Evolutionary conservation across 2,113 vertebrate genomes (phyloP).

Genomic region (Erythrocercus mccallii): DNA sequence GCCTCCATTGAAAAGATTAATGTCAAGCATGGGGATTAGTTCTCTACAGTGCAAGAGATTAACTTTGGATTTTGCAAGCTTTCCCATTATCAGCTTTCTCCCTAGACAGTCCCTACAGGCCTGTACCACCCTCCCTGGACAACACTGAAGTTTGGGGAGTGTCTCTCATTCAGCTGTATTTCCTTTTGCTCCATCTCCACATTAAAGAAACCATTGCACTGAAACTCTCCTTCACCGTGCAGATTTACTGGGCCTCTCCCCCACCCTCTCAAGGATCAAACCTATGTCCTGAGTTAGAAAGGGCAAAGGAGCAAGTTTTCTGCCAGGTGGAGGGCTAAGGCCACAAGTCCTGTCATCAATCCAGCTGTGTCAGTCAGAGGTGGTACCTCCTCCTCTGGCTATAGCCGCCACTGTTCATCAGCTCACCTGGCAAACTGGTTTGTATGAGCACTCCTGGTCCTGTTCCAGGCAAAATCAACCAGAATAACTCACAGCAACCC

Average conservation of each 20-base stretch:
- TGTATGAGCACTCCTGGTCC: background rate
- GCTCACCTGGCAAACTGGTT: background rate
- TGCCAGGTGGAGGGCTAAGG: background rate
- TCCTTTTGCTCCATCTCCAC: background rate
- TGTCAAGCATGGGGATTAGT: slow-evolving; percentile 51
- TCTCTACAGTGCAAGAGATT: slow-evolving; percentile 27
- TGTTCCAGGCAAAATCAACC: background rate
- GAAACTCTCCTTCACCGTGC: background rate
- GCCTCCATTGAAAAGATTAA: slow-evolving; percentile 47
- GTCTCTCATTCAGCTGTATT: background rate
- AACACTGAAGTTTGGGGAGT: background rate
- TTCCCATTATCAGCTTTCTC: slow-evolving; percentile 18
- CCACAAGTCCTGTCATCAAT: background rate
- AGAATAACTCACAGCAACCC: background rate
- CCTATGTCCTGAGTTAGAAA: background rate
- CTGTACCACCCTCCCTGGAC: background rate
- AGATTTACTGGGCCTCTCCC: background rate
- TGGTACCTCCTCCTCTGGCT: background rate
- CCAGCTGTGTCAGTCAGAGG: background rate
- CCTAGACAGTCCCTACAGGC: background rate
- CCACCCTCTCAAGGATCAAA: background rate
- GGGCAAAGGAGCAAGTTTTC: background rate
- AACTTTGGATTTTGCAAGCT: slow-evolving; percentile 39
- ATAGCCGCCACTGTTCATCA: background rate
- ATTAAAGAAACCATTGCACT: background rate